Conservation (phyloP, 2,888 invertebrate genomes). For the Mellilla xanthometata region DNA sequence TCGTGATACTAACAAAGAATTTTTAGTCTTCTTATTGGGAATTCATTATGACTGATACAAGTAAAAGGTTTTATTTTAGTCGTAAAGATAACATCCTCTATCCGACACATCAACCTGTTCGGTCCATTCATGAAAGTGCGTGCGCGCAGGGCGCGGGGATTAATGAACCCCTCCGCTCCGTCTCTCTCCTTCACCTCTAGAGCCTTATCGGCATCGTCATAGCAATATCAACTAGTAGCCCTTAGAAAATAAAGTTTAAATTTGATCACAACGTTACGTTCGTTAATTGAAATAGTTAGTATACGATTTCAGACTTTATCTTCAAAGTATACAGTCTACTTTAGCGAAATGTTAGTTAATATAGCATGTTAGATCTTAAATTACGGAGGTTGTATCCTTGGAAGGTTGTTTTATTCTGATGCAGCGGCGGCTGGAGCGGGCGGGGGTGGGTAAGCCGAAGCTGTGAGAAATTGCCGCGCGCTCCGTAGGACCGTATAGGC, state of each 20-base stretch:
- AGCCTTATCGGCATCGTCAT: conserved; percentile 43
- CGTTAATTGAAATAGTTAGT: conserved; percentile 13
- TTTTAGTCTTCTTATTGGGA: conserved; percentile 14
- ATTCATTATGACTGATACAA: conserved; percentile 14
- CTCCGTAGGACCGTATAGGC: conserved; percentile 64
- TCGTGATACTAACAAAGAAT: conserved; percentile 18
- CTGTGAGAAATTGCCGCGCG: conserved; percentile 77
- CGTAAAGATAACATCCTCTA: conserved; percentile 57
- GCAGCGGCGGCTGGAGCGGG: conserved; percentile 40
- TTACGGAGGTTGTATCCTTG: conserved; percentile 80
- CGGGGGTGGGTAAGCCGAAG: conserved; percentile 43
- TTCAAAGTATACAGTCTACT: conserved; percentile 37
- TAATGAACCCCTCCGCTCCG: conserved; percentile 73
- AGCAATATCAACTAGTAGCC: conserved; percentile 43
- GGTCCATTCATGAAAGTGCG: conserved; percentile 82
- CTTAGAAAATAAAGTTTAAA: conserved; percentile 32
- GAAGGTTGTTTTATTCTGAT: conserved; percentile 78
- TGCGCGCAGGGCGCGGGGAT: conserved; percentile 82
- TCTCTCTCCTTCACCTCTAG: conserved; percentile 56
- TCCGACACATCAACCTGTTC: conserved; percentile 79
- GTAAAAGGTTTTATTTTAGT: conserved; percentile 22
- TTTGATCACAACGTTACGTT: conserved; percentile 28
- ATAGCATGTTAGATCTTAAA: conserved; percentile 58
- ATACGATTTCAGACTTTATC: conserved; percentile 4
- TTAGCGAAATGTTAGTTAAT: conserved; percentile 37